A percentile compares a stretch with the other conserved stretches of the same genome.
Evolutionary conservation across 2,888 invertebrate species (phyloP).

Genomic region (Koerneria pararmatus): DNA sequence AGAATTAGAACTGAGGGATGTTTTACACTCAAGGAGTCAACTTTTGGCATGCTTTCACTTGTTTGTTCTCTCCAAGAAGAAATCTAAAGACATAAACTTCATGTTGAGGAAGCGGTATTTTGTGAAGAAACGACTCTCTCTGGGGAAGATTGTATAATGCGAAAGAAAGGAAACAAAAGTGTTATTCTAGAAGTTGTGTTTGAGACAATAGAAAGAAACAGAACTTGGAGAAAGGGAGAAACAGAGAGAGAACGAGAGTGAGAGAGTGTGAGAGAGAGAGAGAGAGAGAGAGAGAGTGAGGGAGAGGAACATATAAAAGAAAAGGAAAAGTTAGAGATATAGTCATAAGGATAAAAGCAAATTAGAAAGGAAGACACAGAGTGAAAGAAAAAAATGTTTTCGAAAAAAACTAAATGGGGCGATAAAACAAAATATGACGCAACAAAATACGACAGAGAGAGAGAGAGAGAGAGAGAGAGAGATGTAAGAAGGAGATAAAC

Average conservation of each 20-base stretch:
- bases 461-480: neutral
- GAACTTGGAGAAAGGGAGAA: constrained; percentile 16
- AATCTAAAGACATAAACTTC: no score
- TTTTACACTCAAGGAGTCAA: no score
- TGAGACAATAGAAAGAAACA: neutral
- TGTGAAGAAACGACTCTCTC: no score
- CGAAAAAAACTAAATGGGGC: neutral
- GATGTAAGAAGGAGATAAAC: neutral
- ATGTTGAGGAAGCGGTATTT: no score
- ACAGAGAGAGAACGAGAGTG: constrained; percentile 37
- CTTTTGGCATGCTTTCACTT: no score
- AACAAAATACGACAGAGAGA: neutral
- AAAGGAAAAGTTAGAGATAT: neutral
- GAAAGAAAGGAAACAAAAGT: no score
- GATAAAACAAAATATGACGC: constrained; percentile 6
- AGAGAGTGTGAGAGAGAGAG: neutral
- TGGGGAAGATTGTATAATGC: no score
- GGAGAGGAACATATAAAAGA: neutral
- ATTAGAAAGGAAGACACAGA: neutral
- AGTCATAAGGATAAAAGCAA: neutral
- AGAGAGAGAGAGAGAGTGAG: neutral
- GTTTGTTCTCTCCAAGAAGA: no score
- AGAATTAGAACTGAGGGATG: no score
- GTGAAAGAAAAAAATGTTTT: neutral
- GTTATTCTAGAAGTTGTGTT: neutral